These are phyloP conservation scores for Bradypodion pumilum DNA, from an alignment of 2,797 vertebrate species.

Conservation along the genomic window DNA sequence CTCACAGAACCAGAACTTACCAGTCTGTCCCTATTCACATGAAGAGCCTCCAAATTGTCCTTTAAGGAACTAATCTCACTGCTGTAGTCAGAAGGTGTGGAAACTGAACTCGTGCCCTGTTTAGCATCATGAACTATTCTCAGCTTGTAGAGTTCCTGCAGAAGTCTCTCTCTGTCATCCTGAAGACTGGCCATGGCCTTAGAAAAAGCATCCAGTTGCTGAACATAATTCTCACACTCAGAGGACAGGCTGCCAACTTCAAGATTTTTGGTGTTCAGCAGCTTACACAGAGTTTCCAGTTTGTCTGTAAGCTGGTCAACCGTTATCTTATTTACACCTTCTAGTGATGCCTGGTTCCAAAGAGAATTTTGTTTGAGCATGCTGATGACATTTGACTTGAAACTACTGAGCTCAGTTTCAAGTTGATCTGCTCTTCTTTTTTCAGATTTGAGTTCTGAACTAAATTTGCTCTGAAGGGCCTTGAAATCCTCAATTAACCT, in stretches of 20 bases:
- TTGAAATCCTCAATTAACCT: conserved; percentile 85
- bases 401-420: conserved; percentile 70
- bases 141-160: conserved; percentile 78
- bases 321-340: conserved; percentile 70
- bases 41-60: conserved; percentile 60
- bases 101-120: conserved; percentile 61
- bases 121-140: conserved; percentile 71
- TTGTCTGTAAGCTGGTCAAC: conserved; percentile 69
- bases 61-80: conserved; percentile 62
- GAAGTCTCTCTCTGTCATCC: conserved; percentile 83
- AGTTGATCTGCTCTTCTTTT: conserved; percentile 71
- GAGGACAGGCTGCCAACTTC: conserved; percentile 74
- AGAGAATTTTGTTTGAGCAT: conserved; percentile 74
- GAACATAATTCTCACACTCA: conserved; percentile 73
- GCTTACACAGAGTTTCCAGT: conserved; percentile 75
- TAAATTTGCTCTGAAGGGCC: conserved; percentile 77
- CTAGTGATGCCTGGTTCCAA: conserved; percentile 59
- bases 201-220: conserved; percentile 84
- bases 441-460: conserved; percentile 76
- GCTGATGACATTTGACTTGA: conserved; percentile 72
- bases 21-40: conserved; percentile 67
- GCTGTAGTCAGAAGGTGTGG: conserved; percentile 47
- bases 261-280: conserved; percentile 70
- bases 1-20: conserved; percentile 70
- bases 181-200: conserved; percentile 89